Evolutionary conservation across 2,113 vertebrate species (phyloP).

Genomic region (Trichomycterus rosablanca): DNA sequence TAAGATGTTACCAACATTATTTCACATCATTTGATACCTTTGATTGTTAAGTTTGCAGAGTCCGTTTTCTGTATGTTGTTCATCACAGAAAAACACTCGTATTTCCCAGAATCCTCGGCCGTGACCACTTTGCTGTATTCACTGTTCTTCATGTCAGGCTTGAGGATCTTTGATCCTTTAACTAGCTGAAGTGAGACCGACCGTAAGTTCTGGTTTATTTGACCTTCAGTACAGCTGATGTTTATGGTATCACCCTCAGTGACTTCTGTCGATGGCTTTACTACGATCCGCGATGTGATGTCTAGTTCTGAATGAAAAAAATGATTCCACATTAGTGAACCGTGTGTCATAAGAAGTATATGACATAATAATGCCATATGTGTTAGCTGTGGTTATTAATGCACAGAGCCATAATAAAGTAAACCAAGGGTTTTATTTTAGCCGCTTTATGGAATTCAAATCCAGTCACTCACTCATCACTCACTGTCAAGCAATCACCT

Average conservation of each 20-base stretch:
- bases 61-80: conserved; percentile 26
- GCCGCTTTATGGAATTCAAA: too few relatives aligned
- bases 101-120: conserved; percentile 37
- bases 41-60: conserved; percentile 37
- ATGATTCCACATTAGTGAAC: background rate
- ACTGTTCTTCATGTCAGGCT: background rate
- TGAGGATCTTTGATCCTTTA: conserved; percentile 37
- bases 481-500: too few relatives aligned
- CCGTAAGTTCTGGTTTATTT: rapidly evolving
- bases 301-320: conserved; percentile 51
- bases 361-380: too few relatives aligned
- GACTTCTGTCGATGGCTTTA: conserved; percentile 45
- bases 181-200: conserved; percentile 28
- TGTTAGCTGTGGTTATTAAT: too few relatives aligned
- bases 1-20: too few relatives aligned
- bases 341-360: too few relatives aligned
- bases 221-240: conserved; percentile 44
- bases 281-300: conserved; percentile 43
- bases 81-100: conserved; percentile 50
- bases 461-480: too few relatives aligned
- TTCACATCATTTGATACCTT: conserved; percentile 62
- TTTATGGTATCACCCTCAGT: conserved; percentile 62
- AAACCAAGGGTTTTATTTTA: too few relatives aligned
- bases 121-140: conserved; percentile 25
- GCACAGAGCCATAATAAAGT: too few relatives aligned